These are phyloP conservation scores for Erythrolamprus reginae DNA, from an alignment of 2,113 vertebrate species.

Conservation along the genomic window DNA sequence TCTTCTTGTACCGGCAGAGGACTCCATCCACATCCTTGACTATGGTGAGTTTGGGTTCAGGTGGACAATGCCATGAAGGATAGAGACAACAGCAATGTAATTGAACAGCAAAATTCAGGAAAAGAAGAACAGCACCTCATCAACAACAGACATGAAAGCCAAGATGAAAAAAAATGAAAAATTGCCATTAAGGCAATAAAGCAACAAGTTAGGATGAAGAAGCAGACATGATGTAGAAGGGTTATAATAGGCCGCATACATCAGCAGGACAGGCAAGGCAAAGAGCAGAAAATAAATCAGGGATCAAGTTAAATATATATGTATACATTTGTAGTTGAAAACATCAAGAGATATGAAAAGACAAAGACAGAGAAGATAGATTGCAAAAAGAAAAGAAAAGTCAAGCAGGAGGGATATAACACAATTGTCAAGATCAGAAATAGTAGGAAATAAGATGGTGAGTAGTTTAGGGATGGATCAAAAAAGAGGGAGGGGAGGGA, in stretches of 20 bases:
- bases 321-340: neutral
- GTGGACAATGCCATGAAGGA: neutral
- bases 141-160: neutral
- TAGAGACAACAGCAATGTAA: neutral
- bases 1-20: conserved; percentile 88
- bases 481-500: neutral
- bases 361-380: neutral
- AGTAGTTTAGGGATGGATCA: neutral
- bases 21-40: conserved; percentile 89
- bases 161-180: neutral
- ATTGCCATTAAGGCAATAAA: neutral
- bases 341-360: neutral
- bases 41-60: conserved; percentile 31
- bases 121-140: neutral
- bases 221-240: neutral
- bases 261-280: neutral
- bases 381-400: neutral
- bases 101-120: neutral
- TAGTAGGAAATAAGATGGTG: too few species aligned
- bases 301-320: neutral
- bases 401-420: neutral
- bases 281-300: neutral
- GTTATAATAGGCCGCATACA: too few species aligned
- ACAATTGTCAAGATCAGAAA: neutral
- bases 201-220: neutral